Conservation (phyloP, 2,888 invertebrate species). For the Anthophora plumipes region DNA sequence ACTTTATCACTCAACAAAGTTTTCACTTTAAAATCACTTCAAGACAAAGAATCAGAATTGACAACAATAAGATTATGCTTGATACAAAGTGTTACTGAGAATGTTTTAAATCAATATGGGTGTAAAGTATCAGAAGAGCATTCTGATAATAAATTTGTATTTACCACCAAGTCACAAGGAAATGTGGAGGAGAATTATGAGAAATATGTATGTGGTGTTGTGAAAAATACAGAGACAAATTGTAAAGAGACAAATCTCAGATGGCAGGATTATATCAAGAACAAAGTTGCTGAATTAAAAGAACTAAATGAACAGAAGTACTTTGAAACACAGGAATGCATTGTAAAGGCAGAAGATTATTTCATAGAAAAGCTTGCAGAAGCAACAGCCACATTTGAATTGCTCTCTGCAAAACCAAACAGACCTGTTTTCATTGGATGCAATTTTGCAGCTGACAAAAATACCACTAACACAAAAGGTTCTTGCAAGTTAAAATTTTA, state of each 20-base stretch:
- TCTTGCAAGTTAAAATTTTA: conserved; percentile 15
- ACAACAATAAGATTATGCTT: conserved; percentile 83
- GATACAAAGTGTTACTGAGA: conserved; percentile 80
- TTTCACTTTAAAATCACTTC: conserved; percentile 69
- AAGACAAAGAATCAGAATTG: conserved; percentile 76
- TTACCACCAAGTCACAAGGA: conserved; percentile 84
- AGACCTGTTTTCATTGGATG: conserved; percentile 87
- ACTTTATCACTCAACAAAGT: conserved; percentile 50
- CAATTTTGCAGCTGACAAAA: conserved; percentile 78
- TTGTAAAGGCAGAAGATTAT: conserved; percentile 84
- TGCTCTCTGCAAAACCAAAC: conserved; percentile 89
- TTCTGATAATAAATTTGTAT: conserved; percentile 80
- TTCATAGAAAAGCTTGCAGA: conserved; percentile 87
- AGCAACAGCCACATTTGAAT: conserved; percentile 89
- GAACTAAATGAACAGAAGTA: conserved; percentile 88
- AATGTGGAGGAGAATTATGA: conserved; percentile 72
- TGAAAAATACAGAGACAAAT: conserved; percentile 87
- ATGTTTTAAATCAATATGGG: conserved; percentile 80
- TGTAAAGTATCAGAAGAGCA: conserved; percentile 74
- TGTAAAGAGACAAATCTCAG: conserved; percentile 85
- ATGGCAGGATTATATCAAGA: conserved; percentile 85
- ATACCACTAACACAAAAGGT: conserved; percentile 87
- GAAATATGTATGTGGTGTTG: conserved; percentile 87
- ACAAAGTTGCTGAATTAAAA: conserved; percentile 69
- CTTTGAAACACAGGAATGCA: conserved; percentile 85